Percentiles rank a stretch among this genome's conserved stretches.
Evolutionary conservation across 2,113 vertebrate species (phyloP).

Genomic region (Urocynchramus pylzowi): DNA sequence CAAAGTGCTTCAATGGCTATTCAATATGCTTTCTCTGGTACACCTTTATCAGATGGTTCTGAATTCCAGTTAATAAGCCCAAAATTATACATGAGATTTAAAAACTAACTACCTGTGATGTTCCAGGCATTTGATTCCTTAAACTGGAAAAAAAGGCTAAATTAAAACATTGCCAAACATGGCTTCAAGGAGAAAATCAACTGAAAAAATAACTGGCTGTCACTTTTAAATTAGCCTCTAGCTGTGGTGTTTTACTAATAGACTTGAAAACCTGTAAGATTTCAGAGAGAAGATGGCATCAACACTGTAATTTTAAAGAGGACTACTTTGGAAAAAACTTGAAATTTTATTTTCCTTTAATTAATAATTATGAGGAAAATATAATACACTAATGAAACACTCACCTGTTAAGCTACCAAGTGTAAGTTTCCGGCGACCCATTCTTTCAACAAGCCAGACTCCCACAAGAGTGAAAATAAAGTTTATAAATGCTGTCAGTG

Average conservation of each 20-base stretch:
- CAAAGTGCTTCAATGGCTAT: neutral
- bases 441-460: constrained; percentile 95
- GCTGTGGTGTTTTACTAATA: neutral
- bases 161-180: neutral
- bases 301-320: neutral
- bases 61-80: neutral
- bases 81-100: neutral
- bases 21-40: neutral
- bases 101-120: neutral
- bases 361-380: neutral
- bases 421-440: constrained; percentile 90
- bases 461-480: constrained; percentile 93
- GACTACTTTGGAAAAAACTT: neutral
- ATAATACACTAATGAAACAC: neutral
- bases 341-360: neutral
- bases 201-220: neutral
- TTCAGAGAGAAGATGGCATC: neutral
- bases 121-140: neutral
- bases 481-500: constrained; percentile 91
- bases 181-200: neutral
- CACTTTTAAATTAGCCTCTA: neutral
- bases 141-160: neutral
- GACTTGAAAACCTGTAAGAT: neutral
- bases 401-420: constrained; percentile 89
- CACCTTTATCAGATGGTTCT: neutral